These are phyloP conservation scores for Mayetiola destructor DNA, from an alignment of 2,888 invertebrate species.

Conservation along the genomic window DNA sequence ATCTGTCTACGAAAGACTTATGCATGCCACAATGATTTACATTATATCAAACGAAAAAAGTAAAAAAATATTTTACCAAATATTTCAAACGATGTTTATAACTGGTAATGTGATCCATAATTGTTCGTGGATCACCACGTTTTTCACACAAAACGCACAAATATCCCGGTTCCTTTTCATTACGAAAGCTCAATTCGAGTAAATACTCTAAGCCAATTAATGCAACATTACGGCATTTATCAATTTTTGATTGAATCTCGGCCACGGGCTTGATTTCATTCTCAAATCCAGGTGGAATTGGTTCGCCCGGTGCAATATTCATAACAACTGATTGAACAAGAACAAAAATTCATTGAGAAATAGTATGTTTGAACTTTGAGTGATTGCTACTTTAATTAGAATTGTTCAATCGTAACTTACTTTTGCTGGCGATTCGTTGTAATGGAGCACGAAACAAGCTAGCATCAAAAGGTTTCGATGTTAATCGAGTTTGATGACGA, in stretches of 20 bases:
- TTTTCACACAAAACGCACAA: slow-evolving; percentile 65
- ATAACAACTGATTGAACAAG: slow-evolving; percentile 22
- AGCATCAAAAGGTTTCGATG: slow-evolving; percentile 19
- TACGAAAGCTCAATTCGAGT: slow-evolving; percentile 52
- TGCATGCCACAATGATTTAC: too few species aligned
- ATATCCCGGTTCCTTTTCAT: slow-evolving; percentile 54
- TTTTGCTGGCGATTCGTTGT: slow-evolving; percentile 17
- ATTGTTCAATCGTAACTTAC: slow-evolving; percentile 16
- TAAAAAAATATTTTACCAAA: slow-evolving; percentile 43
- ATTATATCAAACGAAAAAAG: too few species aligned
- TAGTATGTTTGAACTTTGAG: background rate
- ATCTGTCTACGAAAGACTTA: too few species aligned
- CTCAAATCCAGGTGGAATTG: slow-evolving; percentile 56
- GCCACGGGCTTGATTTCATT: slow-evolving; percentile 39
- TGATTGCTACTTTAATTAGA: background rate
- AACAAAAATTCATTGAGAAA: slow-evolving; percentile 1
- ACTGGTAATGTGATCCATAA: slow-evolving; percentile 63
- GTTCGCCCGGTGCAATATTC: slow-evolving; percentile 44
- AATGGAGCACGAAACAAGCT: slow-evolving; percentile 19
- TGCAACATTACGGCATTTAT: slow-evolving; percentile 34
- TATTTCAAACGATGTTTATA: slow-evolving; percentile 61
- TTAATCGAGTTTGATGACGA: slow-evolving; percentile 23
- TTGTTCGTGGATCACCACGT: slow-evolving; percentile 62
- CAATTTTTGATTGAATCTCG: slow-evolving; percentile 40
- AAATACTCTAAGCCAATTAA: slow-evolving; percentile 66